Evolutionary conservation across 2,113 vertebrate genomes (phyloP).

Genomic region (Proteles cristata): DNA sequence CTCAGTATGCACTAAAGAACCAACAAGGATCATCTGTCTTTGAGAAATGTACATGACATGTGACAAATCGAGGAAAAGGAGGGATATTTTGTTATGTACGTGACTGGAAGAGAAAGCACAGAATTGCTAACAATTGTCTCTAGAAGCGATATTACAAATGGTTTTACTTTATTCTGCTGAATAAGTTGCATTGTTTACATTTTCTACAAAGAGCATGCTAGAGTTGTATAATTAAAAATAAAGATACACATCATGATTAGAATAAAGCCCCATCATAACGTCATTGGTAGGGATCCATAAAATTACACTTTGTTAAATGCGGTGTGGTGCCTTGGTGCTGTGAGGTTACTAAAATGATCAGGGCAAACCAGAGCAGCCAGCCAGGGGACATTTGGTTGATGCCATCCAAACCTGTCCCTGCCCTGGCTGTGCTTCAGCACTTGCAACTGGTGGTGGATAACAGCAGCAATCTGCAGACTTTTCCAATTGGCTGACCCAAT

Average conservation of each 20-base stretch:
- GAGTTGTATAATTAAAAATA: neutral
- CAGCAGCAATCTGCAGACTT: neutral
- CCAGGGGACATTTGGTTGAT: rapidly evolving
- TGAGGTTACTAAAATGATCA: neutral
- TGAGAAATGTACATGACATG: neutral
- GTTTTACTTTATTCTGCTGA: conserved; percentile 8
- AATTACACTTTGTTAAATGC: neutral
- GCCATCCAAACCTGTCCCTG: neutral
- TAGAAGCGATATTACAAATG: neutral
- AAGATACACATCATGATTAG: neutral
- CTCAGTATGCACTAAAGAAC: neutral
- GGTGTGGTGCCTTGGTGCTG: neutral
- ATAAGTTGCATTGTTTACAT: neutral
- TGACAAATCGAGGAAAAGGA: neutral
- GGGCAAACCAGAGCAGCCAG: neutral
- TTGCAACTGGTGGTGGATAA: neutral
- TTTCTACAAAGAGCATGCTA: neutral
- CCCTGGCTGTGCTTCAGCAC: neutral
- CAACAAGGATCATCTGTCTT: neutral
- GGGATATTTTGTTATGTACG: neutral
- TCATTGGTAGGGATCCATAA: neutral
- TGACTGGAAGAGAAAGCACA: neutral
- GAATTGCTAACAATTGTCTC: neutral
- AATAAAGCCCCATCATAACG: neutral
- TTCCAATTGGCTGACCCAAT: neutral